A percentile compares a stretch with the other conserved stretches of the same genome.
phyloP scores from a whole-genome alignment of 2,113 vertebrate species.

The Alethe diademata region DNA sequence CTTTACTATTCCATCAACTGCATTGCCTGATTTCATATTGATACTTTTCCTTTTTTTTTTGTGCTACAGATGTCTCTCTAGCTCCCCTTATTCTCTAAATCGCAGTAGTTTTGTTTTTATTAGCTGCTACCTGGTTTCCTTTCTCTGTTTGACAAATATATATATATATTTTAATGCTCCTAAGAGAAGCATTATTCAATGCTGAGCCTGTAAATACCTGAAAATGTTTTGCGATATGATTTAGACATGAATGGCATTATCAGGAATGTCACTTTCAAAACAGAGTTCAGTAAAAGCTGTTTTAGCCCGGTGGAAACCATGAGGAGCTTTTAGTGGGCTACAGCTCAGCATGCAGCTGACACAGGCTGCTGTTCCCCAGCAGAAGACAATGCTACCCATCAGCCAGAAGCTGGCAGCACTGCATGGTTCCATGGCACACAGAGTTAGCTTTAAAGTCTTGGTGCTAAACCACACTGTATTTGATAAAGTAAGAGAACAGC shows the following conservation, averaged over 20 bases:
- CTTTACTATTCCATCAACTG: neutral
- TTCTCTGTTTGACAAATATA: neutral
- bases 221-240: neutral
- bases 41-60: neutral
- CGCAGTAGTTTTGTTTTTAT: neutral
- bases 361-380: neutral
- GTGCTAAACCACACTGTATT: neutral
- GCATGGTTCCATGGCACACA: neutral
- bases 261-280: neutral
- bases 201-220: neutral
- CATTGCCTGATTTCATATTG: neutral
- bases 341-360: neutral
- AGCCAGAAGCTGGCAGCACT: neutral
- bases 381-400: neutral
- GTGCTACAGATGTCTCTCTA: neutral
- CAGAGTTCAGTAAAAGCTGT: neutral
- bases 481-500: neutral
- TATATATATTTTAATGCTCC: neutral
- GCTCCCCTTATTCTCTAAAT: neutral
- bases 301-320: neutral
- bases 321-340: neutral
- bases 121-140: neutral
- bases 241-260: neutral
- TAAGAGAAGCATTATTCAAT: neutral
- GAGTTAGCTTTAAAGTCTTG: neutral